A percentile compares a stretch with the other conserved stretches of the same genome.
These are phyloP conservation scores for Drosophila birchii DNA, from an alignment of 2,888 invertebrate species.

Conservation along the genomic window DNA sequence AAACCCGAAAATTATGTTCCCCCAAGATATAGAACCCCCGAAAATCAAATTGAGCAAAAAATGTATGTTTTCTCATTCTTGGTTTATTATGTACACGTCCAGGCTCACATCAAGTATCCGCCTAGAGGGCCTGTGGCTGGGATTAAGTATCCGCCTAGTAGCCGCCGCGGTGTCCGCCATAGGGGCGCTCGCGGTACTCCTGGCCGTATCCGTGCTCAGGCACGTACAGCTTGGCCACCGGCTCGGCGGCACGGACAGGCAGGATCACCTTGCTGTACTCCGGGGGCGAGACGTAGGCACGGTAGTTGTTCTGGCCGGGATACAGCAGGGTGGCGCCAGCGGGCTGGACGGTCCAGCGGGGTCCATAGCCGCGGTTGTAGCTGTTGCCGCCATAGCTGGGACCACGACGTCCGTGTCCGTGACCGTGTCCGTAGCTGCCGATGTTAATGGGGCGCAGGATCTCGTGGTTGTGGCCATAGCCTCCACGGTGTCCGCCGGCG, in stretches of 20 bases:
- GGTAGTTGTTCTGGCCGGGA: slow-evolving; percentile 75
- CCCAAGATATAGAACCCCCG: neutral
- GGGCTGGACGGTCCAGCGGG: slow-evolving; percentile 61
- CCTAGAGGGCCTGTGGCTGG: slow-evolving; percentile 2
- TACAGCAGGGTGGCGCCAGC: slow-evolving; percentile 70
- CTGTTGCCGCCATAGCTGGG: slow-evolving; percentile 20
- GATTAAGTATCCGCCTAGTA: slow-evolving; percentile 21
- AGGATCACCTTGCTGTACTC: slow-evolving; percentile 74
- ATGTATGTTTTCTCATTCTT: slow-evolving; percentile 9
- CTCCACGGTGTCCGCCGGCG: slow-evolving; percentile 53
- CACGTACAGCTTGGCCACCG: slow-evolving; percentile 78
- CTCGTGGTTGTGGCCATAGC: slow-evolving; percentile 51
- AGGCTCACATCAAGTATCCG: slow-evolving; percentile 33
- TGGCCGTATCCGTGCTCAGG: slow-evolving; percentile 63
- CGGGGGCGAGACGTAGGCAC: slow-evolving; percentile 65
- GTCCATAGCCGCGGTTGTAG: slow-evolving; percentile 40
- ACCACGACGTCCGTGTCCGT: slow-evolving; percentile 19
- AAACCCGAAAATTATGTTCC: slow-evolving; percentile 10
- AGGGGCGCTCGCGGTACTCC: slow-evolving; percentile 25
- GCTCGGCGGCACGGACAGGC: slow-evolving; percentile 68
- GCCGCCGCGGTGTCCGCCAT: slow-evolving; percentile 28
- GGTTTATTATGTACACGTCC: slow-evolving; percentile 34
- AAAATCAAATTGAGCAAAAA: neutral
- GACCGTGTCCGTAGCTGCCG: slow-evolving; percentile 37
- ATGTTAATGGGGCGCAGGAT: slow-evolving; percentile 57